Evolutionary conservation across 2,113 vertebrate species (phyloP).

Genomic region (Zosterops hypoxanthus): DNA sequence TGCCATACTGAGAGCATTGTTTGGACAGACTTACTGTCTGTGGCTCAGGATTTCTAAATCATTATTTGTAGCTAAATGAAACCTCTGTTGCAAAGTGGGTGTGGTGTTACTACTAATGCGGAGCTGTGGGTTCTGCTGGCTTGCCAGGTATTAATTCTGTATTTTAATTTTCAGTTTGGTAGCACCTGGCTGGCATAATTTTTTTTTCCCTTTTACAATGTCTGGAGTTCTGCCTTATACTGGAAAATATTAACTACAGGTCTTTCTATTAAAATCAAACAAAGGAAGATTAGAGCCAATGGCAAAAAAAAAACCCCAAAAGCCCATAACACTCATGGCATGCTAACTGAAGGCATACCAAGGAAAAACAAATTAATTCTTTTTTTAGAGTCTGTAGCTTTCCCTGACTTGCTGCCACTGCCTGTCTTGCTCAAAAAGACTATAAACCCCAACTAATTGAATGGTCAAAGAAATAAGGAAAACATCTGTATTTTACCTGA

Average conservation of each 20-base stretch:
- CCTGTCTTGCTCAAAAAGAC: background rate
- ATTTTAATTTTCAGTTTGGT: background rate
- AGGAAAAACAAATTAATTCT: background rate
- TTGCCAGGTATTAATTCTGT: background rate
- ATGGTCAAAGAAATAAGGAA: background rate
- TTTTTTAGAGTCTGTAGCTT: background rate
- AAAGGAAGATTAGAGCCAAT: background rate
- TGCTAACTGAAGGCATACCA: background rate
- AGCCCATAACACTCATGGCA: background rate
- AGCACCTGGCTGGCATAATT: background rate
- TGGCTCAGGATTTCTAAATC: background rate
- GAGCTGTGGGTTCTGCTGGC: background rate
- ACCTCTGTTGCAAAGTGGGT: background rate
- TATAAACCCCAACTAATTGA: background rate
- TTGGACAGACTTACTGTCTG: background rate
- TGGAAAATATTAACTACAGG: background rate
- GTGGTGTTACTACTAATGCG: background rate
- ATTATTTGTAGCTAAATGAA: background rate
- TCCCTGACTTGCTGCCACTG: background rate
- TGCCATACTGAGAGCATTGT: background rate
- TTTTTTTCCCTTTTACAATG: background rate
- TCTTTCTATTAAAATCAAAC: background rate
- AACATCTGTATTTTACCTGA: background rate
- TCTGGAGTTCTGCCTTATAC: background rate
- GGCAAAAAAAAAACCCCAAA: background rate